phyloP scores from a whole-genome alignment of 2,113 vertebrate genomes.

The Hippotragus niger region DNA sequence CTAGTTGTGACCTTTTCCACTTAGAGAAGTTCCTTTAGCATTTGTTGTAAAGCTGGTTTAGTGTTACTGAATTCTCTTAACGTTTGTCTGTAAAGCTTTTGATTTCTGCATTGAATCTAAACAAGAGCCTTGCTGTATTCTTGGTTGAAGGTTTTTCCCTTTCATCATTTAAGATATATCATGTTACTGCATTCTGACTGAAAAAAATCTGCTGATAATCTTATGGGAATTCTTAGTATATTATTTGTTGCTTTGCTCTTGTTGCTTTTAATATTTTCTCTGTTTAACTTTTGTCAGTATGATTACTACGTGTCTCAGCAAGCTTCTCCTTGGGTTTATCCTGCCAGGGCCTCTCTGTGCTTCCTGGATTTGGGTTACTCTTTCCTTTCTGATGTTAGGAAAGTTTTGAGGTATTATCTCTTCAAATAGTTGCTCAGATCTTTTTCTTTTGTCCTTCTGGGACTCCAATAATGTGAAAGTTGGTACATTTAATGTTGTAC shows the following conservation, averaged over 20 bases:
- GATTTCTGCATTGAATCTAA: not conserved
- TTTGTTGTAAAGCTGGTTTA: not conserved
- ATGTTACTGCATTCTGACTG: not conserved
- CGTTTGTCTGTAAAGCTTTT: not conserved
- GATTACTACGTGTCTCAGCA: not conserved
- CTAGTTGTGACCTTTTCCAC: not conserved
- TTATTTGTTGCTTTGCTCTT: not conserved
- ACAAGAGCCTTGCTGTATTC: not conserved
- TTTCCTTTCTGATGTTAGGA: not conserved
- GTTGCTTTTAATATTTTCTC: not conserved
- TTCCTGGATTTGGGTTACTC: not conserved
- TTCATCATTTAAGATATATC: not conserved
- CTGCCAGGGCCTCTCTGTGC: not conserved
- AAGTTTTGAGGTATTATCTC: not conserved
- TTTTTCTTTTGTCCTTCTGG: not conserved
- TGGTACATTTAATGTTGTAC: not conserved
- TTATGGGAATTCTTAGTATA: not conserved
- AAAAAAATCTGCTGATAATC: not conserved
- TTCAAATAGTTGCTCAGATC: not conserved
- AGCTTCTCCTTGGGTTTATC: not conserved
- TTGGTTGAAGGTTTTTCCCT: not conserved
- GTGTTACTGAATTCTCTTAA: not conserved
- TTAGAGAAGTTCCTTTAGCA: not conserved
- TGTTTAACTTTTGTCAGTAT: not conserved
- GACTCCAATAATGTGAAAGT: not conserved